Conservation (phyloP, 1,140 invertebrate species). For the Scaptomyza hsui region DNA sequence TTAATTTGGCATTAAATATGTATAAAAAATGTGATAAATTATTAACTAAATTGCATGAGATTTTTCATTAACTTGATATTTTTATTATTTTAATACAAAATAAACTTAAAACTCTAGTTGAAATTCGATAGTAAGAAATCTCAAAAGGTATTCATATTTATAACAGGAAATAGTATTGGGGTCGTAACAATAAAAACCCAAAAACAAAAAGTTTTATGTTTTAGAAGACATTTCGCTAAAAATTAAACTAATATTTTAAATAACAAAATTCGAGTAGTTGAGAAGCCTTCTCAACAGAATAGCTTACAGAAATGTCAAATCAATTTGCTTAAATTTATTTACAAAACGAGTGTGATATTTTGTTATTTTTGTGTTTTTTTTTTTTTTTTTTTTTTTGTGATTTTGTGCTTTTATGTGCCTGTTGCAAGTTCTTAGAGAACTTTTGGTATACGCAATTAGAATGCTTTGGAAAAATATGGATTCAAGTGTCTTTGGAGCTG, state of each 20-base stretch:
- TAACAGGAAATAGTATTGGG: slow-evolving; percentile 41
- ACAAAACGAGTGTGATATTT: slow-evolving; percentile 42
- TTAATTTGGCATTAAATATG: slow-evolving; percentile 64
- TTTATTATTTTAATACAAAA: slow-evolving; percentile 33
- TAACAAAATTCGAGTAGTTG: slow-evolving; percentile 70
- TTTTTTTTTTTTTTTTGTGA: slow-evolving; percentile 1
- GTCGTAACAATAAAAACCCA: slow-evolving; percentile 20
- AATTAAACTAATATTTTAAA: slow-evolving; percentile 64
- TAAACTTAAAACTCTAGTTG: slow-evolving; percentile 44
- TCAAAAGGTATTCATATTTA: slow-evolving; percentile 62
- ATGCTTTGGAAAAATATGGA: slow-evolving; percentile 26
- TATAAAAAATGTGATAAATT: slow-evolving; percentile 48
- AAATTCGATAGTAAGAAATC: slow-evolving; percentile 68
- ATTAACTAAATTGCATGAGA: slow-evolving; percentile 76
- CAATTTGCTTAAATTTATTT: slow-evolving; percentile 55
- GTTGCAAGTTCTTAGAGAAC: slow-evolving; percentile 66
- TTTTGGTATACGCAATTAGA: slow-evolving; percentile 55
- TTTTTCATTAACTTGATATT: slow-evolving; percentile 38
- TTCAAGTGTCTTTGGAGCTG: slow-evolving; percentile 73
- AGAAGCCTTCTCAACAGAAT: slow-evolving; percentile 8
- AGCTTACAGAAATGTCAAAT: slow-evolving; percentile 56
- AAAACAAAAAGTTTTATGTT: slow-evolving; percentile 21
- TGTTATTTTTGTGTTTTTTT: not conserved
- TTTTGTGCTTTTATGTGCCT: not conserved
- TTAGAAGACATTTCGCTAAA: slow-evolving; percentile 58